phyloP scores from a whole-genome alignment of 1,140 invertebrate species.

The Drosophila pseudoananassae region DNA sequence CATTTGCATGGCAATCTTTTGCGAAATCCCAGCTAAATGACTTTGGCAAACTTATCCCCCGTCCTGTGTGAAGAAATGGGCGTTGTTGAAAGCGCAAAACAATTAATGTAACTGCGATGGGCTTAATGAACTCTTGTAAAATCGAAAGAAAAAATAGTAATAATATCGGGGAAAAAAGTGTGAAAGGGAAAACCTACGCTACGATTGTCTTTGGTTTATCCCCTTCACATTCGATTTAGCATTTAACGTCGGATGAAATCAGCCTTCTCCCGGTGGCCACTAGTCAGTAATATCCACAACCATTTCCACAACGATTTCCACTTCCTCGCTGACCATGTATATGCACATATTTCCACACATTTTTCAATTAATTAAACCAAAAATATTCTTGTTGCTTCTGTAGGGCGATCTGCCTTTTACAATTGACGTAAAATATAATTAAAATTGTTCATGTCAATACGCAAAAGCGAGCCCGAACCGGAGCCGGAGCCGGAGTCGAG shows the following conservation, averaged over 20 bases:
- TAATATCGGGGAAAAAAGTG: neutral
- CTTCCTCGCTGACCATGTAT: conserved; percentile 5
- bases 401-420: conserved; percentile 60
- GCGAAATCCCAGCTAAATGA: conserved; percentile 61
- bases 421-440: conserved; percentile 82
- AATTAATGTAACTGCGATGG: conserved; percentile 64
- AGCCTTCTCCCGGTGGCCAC: conserved; percentile 9
- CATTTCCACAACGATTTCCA: conserved; percentile 45
- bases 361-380: conserved; percentile 80
- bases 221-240: conserved; percentile 48
- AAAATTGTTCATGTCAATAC: conserved; percentile 73
- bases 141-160: conserved; percentile 11
- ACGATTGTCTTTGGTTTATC: conserved; percentile 37
- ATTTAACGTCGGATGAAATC: conserved; percentile 55
- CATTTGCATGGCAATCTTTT: conserved; percentile 55
- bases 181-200: conserved; percentile 32
- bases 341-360: conserved; percentile 45
- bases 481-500: conserved; percentile 5
- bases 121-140: conserved; percentile 72
- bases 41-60: conserved; percentile 27
- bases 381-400: conserved; percentile 67
- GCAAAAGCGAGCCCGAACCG: conserved; percentile 25
- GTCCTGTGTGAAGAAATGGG: conserved; percentile 57
- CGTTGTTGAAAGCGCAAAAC: conserved; percentile 65
- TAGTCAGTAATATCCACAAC: conserved; percentile 40